A percentile compares a stretch with the other conserved stretches of the same genome.
Evolutionary conservation across 35 echinoderm and acorn worm genomes (phyloP).

Genomic region (Ptychodera flava): DNA sequence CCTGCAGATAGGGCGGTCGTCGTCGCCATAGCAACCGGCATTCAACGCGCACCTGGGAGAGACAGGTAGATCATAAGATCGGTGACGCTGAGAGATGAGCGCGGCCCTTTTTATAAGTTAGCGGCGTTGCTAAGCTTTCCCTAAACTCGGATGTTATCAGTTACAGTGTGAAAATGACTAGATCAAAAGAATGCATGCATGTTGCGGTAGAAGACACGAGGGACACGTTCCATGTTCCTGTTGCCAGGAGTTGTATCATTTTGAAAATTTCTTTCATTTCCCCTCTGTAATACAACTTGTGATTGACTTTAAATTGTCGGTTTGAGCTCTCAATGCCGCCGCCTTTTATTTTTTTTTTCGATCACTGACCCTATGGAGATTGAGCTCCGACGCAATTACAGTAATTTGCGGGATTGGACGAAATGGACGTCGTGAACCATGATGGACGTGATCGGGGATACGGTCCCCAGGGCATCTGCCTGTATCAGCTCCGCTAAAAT

Average conservation of each 20-base stretch:
- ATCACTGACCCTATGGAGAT: too few species aligned
- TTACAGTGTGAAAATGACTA: neutral
- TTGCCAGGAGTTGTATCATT: neutral
- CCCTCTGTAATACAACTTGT: neutral
- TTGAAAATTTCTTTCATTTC: neutral
- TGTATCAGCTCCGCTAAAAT: neutral
- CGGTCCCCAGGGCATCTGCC: neutral
- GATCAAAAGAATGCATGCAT: neutral
- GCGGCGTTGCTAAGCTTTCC: neutral
- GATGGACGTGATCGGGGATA: neutral
- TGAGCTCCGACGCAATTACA: too few species aligned
- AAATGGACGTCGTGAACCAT: neutral
- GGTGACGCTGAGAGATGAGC: neutral
- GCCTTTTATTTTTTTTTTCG: too few species aligned
- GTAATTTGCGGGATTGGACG: neutral
- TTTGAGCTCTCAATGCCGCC: neutral
- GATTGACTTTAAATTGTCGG: neutral
- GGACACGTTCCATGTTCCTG: neutral
- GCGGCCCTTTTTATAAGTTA: neutral
- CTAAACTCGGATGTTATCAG: neutral
- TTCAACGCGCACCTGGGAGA: neutral
- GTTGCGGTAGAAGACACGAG: neutral
- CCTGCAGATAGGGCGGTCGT: neutral
- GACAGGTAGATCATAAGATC: neutral
- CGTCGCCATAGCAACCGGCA: neutral